Conservation (phyloP, 2,888 invertebrate species). For the Pseudococcus longispinus region DNA sequence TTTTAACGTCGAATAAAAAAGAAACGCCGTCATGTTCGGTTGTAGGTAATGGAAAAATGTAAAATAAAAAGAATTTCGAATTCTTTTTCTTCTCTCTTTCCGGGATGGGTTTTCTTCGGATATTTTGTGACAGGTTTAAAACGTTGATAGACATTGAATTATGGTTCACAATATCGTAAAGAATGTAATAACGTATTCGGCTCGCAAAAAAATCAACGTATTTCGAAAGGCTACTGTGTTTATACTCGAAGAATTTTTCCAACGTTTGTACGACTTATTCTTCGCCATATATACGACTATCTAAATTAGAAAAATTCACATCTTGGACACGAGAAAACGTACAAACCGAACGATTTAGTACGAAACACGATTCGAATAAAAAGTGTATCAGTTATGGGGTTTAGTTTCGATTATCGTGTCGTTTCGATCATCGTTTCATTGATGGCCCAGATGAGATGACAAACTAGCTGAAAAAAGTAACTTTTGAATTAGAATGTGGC, state of each 20-base stretch:
- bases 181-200: slow-evolving; percentile 2
- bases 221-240: neutral
- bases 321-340: neutral
- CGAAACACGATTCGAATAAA: neutral
- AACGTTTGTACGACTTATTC: neutral
- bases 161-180: slow-evolving; percentile 10
- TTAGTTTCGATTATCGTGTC: neutral
- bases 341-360: neutral
- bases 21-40: neutral
- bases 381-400: neutral
- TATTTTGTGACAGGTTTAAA: slow-evolving; percentile 13
- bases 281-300: neutral
- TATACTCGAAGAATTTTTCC: neutral
- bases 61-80: neutral
- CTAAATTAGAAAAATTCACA: neutral
- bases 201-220: neutral
- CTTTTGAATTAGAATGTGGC: neutral
- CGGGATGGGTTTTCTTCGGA: neutral
- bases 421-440: neutral
- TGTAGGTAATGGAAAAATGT: neutral
- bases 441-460: neutral
- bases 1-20: neutral
- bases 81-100: neutral
- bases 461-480: neutral
- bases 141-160: neutral